Evolutionary conservation across 2,888 invertebrate genomes (phyloP), one percentile per base, ranked within the genome.

Genomic region (Sphecodes monilicornis): DNA sequence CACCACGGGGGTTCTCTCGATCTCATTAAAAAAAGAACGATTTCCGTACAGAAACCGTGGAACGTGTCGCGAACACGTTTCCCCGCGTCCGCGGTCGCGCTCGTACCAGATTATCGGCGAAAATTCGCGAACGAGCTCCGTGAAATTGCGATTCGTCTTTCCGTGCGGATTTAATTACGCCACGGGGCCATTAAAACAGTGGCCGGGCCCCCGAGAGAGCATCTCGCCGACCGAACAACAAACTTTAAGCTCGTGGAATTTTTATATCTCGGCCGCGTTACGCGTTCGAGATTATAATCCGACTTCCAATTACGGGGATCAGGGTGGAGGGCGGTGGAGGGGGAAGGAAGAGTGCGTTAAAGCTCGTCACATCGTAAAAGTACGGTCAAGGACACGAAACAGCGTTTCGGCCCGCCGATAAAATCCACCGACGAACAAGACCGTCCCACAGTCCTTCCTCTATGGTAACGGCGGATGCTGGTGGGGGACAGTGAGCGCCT

Each of bases 291-390:
- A 74, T 54, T 50, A 75, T 79, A 54, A 82, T 82, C 39, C 43
- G 11, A 43, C 36, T 32, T 32, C 57, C 60, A 78, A 78, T 74
- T 78, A 82, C 60, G 57, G 8, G 22, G 43, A 46, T 36, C 64
- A 36, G 22, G 29, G 60, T 26, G 54, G 1, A 13, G 3, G 4
- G 18, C 13, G 8, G 36, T 0, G 1, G 11, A 26, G 16, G 60
- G 57, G 11, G 10, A 26, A 18, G 32, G 29, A 29, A 3, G 64
- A 50, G 26, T 11, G 74, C 29, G 64, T 43, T 78, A 68, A 78
- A 83, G 69, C 36, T n/a, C 68, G 43, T 68, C 70, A 22, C 46
- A 18, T 57, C 76, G 72, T 84, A 78, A 83, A 84, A 76, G 85
- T 72, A 71, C 68, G 85, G 69, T 57, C 60, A 78, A 69, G 72